Evolutionary conservation across 2,113 vertebrate species (phyloP).

Genomic region (Lophura nycthemera): DNA sequence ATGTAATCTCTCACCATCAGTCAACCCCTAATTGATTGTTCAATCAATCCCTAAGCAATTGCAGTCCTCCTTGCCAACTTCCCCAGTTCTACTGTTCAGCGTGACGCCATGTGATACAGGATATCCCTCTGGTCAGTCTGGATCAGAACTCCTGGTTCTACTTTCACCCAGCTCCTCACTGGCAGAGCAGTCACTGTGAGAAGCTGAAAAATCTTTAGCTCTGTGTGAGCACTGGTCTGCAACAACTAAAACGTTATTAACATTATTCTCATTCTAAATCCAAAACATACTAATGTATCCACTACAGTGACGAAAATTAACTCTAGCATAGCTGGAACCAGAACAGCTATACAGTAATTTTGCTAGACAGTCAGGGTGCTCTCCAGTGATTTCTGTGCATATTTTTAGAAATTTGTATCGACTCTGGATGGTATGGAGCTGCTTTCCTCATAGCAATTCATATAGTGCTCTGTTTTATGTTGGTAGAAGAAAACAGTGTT

Average conservation of each 20-base stretch:
- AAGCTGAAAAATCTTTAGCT: neutral
- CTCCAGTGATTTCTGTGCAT: fast-evolving
- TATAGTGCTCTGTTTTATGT: neutral
- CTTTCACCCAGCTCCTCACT: neutral
- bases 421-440: neutral
- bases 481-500: neutral
- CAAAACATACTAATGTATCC: neutral
- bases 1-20: neutral
- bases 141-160: neutral
- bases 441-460: neutral
- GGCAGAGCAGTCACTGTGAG: neutral
- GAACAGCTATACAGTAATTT: neutral
- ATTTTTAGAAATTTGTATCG: neutral
- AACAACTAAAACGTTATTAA: neutral
- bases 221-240: neutral
- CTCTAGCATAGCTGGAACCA: neutral
- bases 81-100: neutral
- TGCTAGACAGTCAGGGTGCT: neutral
- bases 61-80: neutral
- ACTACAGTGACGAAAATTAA: neutral
- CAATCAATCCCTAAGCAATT: neutral
- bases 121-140: neutral
- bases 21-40: neutral
- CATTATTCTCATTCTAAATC: neutral
- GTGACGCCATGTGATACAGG: neutral